phyloP scores from a whole-genome alignment of 1,140 invertebrate species.

The Sminthurides bifidus region DNA sequence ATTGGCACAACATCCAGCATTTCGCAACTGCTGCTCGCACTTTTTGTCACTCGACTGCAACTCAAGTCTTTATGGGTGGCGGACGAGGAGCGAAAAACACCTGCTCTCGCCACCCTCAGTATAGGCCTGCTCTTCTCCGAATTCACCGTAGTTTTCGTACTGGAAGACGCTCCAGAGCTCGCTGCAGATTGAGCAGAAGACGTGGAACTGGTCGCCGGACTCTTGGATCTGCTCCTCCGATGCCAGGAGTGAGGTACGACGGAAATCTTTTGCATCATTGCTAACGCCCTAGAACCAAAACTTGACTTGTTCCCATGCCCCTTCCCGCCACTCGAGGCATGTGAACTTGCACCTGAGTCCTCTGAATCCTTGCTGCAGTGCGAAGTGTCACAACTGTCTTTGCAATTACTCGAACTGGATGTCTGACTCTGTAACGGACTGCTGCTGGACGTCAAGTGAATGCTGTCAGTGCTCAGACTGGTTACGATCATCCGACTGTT shows the following conservation, averaged over 20 bases:
- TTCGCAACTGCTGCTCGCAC: conserved; percentile 28
- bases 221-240: background rate
- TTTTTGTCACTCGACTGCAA: conserved; percentile 6
- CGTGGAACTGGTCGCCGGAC: conserved; percentile 1
- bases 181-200: too few species aligned
- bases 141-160: background rate
- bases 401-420: conserved; percentile 1
- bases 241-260: background rate
- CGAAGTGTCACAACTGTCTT: too few species aligned
- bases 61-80: background rate
- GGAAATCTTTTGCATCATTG: conserved; percentile 4
- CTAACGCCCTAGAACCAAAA: background rate
- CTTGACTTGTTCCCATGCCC: background rate
- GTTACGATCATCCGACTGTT: conserved; percentile 2
- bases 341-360: background rate
- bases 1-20: conserved; percentile 20
- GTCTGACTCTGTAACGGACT: too few species aligned
- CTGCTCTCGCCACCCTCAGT: background rate
- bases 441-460: conserved; percentile 22
- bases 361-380: background rate
- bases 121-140: background rate
- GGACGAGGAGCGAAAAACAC: background rate
- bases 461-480: conserved; percentile 25
- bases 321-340: background rate
- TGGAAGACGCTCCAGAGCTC: too few species aligned